Evolutionary conservation across 2,113 vertebrate genomes (phyloP), one percentile per base, ranked within the genome.

Genomic region (Saguinus imperator): DNA sequence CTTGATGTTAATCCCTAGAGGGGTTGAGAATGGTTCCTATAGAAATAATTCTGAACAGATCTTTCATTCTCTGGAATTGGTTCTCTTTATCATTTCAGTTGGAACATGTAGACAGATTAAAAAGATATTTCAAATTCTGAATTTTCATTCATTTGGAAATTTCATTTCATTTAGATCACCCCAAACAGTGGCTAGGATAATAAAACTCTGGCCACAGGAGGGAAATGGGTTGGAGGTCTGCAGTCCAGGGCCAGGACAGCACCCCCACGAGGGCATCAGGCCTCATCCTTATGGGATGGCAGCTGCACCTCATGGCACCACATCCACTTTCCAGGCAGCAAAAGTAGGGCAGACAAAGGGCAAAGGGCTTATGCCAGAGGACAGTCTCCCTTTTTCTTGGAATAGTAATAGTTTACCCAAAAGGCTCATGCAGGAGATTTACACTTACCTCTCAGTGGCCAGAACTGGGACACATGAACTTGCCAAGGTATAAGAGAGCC

Each of bases 281-380:
- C 12, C 27, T 64, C 61, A 1, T 0, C 25, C 10, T 32, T 14
- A 16, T 32, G 35, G 72, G 45, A 37, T 55, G 37, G 29, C 17
- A 35, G 61, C 37, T 68, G 5, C 13, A 1, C 10, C 45, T 55
- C 7, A 1, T 2, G 7, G 52, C 1, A 29, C 20, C 4, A 0
- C 35, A 4, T 32, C 18, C n/a, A 23, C 35, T 89, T 84, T 45
- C 95, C 37, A n/a, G 37, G 45, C 4, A 3, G 66, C 37, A 23
- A 84, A 57, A 48, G 20, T 8, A 23, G 32, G 32, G 27, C 77
- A 58, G 48, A 64, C 50, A 21, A 29, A 68, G 7, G 43, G 29
- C 16, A 6, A 90, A 35, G 48, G 43, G 11, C 14, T 10, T 14
- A 8, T 27, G 25, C 43, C 55, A 29, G 52, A 66, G 37, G 6